A percentile compares a stretch with the other conserved stretches of the same genome.
Evolutionary conservation across 2,113 vertebrate species (phyloP).

Genomic region (Onychostruthus taczanowskii): DNA sequence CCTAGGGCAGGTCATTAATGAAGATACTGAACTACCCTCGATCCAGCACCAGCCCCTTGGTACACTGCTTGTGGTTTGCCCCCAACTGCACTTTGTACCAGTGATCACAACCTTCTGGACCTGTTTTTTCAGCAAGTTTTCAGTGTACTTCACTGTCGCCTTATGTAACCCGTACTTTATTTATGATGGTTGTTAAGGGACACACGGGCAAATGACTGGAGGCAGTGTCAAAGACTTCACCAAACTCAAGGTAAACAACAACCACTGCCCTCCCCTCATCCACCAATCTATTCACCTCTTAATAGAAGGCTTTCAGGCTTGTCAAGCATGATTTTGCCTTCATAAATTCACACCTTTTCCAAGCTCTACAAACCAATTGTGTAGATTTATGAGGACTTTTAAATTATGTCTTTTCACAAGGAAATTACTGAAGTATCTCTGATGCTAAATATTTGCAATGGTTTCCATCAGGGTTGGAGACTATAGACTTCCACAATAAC

Average conservation of each 20-base stretch:
- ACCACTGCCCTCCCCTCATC: neutral
- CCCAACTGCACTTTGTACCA: neutral
- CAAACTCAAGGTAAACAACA: neutral
- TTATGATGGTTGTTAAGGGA: neutral
- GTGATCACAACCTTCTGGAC: neutral
- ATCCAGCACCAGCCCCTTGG: neutral
- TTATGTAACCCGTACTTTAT: neutral
- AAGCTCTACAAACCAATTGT: neutral
- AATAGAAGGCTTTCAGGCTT: neutral
- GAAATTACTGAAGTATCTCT: neutral
- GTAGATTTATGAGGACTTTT: neutral
- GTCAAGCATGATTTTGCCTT: neutral
- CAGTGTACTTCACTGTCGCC: neutral
- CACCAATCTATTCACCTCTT: neutral
- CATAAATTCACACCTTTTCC: accelerated
- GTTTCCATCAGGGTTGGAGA: neutral
- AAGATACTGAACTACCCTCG: neutral
- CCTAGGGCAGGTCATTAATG: neutral
- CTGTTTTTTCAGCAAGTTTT: neutral
- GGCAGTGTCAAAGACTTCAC: neutral
- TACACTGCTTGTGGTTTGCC: neutral
- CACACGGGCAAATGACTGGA: neutral
- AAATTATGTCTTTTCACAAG: neutral
- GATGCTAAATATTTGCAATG: neutral
- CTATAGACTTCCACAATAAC: neutral